Percentiles rank a stretch among this genome's conserved stretches.
phyloP scores from a whole-genome alignment of 2,113 vertebrate genomes.

The Brachyhypopomus gauderio region DNA sequence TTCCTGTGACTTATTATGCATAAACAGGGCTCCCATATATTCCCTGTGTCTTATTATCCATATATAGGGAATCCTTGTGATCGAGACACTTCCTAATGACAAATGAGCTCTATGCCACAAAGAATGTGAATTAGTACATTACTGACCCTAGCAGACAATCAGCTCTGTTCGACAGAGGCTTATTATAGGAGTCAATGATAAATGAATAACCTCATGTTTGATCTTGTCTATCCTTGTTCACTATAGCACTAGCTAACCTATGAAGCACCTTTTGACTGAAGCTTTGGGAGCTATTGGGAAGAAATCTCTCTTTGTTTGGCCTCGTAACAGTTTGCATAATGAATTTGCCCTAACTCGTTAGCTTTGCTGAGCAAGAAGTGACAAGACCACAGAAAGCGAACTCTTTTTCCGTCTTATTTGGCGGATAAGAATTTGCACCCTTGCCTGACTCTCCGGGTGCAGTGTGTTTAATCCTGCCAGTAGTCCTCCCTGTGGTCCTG shows the following conservation, averaged over 20 bases:
- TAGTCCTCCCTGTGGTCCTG: not conserved
- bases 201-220: slow-evolving; percentile 20
- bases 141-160: slow-evolving; percentile 36
- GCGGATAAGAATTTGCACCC: not conserved
- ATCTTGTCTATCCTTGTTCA: not conserved
- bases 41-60: slow-evolving; percentile 53
- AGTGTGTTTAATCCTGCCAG: not conserved
- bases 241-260: slow-evolving; percentile 10
- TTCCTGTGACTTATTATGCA: slow-evolving; percentile 58
- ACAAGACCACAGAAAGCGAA: too few species aligned
- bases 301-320: not conserved
- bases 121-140: slow-evolving; percentile 44
- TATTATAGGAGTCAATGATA: slow-evolving; percentile 28
- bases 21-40: slow-evolving; percentile 49
- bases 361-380: too few species aligned
- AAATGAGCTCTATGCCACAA: slow-evolving; percentile 56
- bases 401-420: not conserved
- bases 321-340: not conserved
- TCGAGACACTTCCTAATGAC: slow-evolving; percentile 58
- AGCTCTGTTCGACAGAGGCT: slow-evolving; percentile 40
- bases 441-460: not conserved
- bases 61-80: slow-evolving; percentile 57
- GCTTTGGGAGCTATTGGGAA: not conserved
- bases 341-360: too few species aligned
- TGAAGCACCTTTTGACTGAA: slow-evolving; percentile 6